Percentiles rank a stretch among this genome's conserved stretches.
Conservation (phyloP, 2,888 invertebrate species). For the Athetis lepigone region DNA sequence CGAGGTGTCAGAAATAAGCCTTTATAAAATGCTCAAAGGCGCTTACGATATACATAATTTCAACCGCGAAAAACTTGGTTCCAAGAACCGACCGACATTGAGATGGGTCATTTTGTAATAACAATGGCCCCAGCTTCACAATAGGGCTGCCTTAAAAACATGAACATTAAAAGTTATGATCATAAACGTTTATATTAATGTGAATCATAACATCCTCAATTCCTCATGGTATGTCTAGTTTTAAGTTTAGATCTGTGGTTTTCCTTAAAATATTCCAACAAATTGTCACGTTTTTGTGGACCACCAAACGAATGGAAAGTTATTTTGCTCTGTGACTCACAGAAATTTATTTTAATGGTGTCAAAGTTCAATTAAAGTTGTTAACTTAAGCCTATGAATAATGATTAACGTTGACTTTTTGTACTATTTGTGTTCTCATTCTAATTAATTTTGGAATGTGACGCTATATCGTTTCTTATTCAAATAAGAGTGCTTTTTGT, state of each 20-base stretch:
- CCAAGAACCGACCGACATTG: conserved; percentile 87
- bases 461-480: conserved; percentile 31
- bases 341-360: conserved; percentile 64
- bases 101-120: conserved; percentile 90
- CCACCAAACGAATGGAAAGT: conserved; percentile 59
- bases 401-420: conserved; percentile 44
- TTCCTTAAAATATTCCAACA: conserved; percentile 47
- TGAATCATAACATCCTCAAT: conserved; percentile 39
- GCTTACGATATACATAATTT: conserved; percentile 75
- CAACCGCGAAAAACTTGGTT: conserved; percentile 72
- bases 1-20: conserved; percentile 88
- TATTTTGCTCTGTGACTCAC: conserved; percentile 65
- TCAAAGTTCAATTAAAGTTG: conserved; percentile 68
- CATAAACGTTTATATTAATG: conserved; percentile 21
- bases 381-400: conserved; percentile 59
- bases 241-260: conserved; percentile 31
- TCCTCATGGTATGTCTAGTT: not conserved
- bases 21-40: conserved; percentile 84
- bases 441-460: conserved; percentile 48
- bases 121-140: conserved; percentile 74
- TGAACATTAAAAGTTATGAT: conserved; percentile 21
- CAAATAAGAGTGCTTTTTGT: conserved; percentile 28
- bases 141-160: conserved; percentile 75
- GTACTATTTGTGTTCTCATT: conserved; percentile 48
- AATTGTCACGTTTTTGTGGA: conserved; percentile 47